These are phyloP conservation scores for Teleiodes luculella DNA, from an alignment of 2,888 invertebrate genomes.

Conservation along the genomic window DNA sequence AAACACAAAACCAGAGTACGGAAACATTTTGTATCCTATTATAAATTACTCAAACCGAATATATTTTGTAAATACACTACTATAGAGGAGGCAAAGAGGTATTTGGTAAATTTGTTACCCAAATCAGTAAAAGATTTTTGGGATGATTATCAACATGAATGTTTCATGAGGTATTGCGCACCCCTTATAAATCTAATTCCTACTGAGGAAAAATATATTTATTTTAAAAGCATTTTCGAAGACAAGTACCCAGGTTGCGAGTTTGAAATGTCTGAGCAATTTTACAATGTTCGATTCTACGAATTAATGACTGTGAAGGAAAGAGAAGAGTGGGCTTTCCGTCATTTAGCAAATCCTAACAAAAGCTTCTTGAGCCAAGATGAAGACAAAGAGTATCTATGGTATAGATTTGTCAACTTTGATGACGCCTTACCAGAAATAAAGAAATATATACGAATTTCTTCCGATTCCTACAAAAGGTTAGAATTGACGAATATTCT, in stretches of 20 bases:
- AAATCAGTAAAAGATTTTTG: constrained; percentile 25
- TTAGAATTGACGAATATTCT: no score
- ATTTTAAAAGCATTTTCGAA: constrained; percentile 28
- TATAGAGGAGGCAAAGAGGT: constrained; percentile 38
- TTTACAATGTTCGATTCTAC: constrained; percentile 27
- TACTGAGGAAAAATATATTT: constrained; percentile 25
- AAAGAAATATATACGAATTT: no score
- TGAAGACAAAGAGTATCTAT: no score
- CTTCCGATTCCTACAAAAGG: no score
- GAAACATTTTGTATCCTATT: constrained; percentile 37
- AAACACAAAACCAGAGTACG: constrained; percentile 47
- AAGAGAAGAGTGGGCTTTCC: constrained; percentile 33
- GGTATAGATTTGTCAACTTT: no score
- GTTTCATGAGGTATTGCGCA: constrained; percentile 25
- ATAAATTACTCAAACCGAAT: constrained; percentile 32
- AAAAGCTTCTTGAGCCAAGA: constrained; percentile 29
- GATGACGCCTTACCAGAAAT: no score
- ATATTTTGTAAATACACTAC: constrained; percentile 33
- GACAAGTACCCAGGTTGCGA: constrained; percentile 27
- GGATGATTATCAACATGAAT: constrained; percentile 23
- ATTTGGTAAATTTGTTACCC: constrained; percentile 27
- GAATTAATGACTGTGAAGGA: constrained; percentile 28
- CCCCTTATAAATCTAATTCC: constrained; percentile 34
- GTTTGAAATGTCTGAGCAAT: constrained; percentile 32
- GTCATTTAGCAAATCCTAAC: constrained; percentile 31